Conservation (phyloP, 2,113 vertebrate genomes). For the Morone saxatilis region DNA sequence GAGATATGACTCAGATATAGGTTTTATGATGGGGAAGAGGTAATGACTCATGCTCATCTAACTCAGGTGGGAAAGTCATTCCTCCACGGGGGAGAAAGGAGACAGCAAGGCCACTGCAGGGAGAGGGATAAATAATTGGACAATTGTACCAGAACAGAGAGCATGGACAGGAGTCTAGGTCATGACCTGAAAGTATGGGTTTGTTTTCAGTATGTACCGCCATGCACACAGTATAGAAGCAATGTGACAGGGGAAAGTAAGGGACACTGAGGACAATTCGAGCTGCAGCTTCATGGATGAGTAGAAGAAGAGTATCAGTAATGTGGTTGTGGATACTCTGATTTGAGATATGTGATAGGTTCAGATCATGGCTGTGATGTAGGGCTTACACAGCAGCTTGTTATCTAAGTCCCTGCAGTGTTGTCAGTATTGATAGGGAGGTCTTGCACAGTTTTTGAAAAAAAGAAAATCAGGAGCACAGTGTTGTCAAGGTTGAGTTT, state of each 20-base stretch:
- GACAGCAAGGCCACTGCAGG: conserved; percentile 54
- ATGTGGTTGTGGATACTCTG: conserved; percentile 23
- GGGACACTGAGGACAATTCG: conserved; percentile 19
- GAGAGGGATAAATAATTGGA: conserved; percentile 67
- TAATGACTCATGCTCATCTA: conserved; percentile 58
- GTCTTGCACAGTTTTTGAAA: conserved; percentile 2
- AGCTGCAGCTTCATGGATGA: conserved; percentile 1
- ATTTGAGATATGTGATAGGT: conserved; percentile 22
- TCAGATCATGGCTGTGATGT: conserved; percentile 27
- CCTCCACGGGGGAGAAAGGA: conserved; percentile 54
- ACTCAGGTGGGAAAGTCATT: conserved; percentile 60
- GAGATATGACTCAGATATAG: conserved; percentile 41
- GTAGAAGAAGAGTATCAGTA: background rate
- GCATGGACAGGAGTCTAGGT: conserved; percentile 48
- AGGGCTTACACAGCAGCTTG: conserved; percentile 32
- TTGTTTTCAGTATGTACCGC: conserved; percentile 44
- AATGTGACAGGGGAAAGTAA: conserved; percentile 13
- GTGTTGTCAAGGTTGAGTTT: conserved; percentile 39
- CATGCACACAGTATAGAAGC: background rate
- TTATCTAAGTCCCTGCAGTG: conserved; percentile 29
- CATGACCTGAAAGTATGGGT: conserved; percentile 52
- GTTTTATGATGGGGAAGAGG: conserved; percentile 24
- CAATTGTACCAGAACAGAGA: conserved; percentile 54
- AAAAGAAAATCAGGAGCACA: conserved; percentile 23
- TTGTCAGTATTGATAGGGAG: conserved; percentile 40